Base-by-base conservation (phyloP, 2,888 invertebrate species). In the Nineta flava region DNA sequence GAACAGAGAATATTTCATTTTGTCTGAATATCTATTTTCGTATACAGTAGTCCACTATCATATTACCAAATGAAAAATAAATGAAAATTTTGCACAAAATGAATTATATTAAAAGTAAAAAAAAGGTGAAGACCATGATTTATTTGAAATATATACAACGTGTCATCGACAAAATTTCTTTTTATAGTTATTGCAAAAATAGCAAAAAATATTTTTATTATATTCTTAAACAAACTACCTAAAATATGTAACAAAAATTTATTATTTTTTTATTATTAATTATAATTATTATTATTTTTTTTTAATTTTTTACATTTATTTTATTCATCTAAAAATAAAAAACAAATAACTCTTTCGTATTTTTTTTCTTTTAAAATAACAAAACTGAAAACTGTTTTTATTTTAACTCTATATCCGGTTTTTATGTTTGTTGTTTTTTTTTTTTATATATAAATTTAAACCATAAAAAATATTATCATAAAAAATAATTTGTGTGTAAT, bases 151-250 rank as follows among this genome's bases (percentile, higher is more conserved):
- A 43, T 43, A 15, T 43, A 43, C 43, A 43, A 13, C n/a, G 38
- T 38, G 38, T 38, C 38, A 38, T 38, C 38, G 38, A 38, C 38
- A 38, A 38, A 38, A 38, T 38, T 38, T 38, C 12, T 26, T 26
- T 26, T 6, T 26, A 26, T 26, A 15, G 15, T 38, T 43, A 43
- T 43, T 43, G 43, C 43, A 43, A 43, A 43, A 43, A 43, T 43
- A 43, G 43, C 43, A 43, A 43, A 43, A 43, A 43, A 43, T 43
- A 43, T 43, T 16, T 43, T 16, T 43, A 15, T 16, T 17, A 6
- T 17, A 43, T 43, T 43, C 43, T 19, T 43, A 17, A 15, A 17
- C n/a, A 16, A 16, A 43, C n/a, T 38, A 38, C 38, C n/a, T 38
- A 38, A n/a, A 13, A 38, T 38, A 12, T 38, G n/a, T 38, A 38